Evolutionary conservation across 2,113 vertebrate genomes (phyloP).

Genomic region (Scopus umbretta): DNA sequence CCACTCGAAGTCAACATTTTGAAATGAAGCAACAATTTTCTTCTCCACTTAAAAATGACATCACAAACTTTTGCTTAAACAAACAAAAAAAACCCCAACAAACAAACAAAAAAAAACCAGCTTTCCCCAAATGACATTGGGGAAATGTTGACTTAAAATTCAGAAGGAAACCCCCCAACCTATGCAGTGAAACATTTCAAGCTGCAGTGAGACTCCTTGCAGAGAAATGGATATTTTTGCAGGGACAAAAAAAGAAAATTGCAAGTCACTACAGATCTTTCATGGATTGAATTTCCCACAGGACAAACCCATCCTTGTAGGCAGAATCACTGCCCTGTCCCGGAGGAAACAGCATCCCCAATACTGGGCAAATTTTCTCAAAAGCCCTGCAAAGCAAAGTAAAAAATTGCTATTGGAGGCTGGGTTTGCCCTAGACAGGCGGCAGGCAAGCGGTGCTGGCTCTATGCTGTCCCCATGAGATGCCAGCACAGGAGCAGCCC

Average conservation of each 20-base stretch:
- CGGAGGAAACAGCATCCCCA: background rate
- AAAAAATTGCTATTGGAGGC: background rate
- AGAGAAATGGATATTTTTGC: background rate
- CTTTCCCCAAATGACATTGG: conserved; percentile 28
- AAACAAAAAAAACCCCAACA: background rate
- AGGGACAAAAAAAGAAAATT: background rate
- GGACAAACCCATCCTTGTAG: background rate
- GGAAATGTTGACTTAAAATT: conserved; percentile 42
- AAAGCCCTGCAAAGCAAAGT: background rate
- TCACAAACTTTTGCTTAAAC: conserved; percentile 22
- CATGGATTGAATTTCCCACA: rapidly evolving
- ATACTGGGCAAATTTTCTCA: background rate
- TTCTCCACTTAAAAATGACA: conserved; percentile 53
- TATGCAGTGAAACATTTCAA: background rate
- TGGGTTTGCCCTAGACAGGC: background rate
- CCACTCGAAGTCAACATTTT: conserved; percentile 34
- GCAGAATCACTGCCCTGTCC: background rate
- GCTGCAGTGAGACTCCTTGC: background rate
- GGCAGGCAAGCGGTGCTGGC: background rate
- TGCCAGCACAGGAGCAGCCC: background rate
- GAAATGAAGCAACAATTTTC: conserved; percentile 46
- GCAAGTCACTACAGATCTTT: background rate
- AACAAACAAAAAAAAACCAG: background rate
- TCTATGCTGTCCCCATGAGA: background rate
- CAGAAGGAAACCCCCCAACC: conserved; percentile 18